Percentiles rank a stretch among this genome's conserved stretches.
Evolutionary conservation across 2,888 invertebrate genomes (phyloP).

Genomic region (Carcina quercana): DNA sequence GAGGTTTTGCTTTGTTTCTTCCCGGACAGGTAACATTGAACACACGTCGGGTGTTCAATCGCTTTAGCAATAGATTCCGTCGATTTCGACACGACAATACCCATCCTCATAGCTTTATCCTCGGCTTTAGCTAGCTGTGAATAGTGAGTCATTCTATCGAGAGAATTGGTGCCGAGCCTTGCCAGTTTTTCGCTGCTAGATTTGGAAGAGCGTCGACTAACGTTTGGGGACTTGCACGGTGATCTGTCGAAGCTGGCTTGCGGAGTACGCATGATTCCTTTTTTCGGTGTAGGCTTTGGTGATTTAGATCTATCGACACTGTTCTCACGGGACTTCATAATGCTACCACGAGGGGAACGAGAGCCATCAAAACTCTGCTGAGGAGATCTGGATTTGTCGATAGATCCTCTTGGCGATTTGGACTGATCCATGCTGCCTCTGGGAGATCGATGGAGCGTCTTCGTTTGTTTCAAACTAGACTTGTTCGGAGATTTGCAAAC

Average conservation of each 20-base stretch:
- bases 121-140: constrained; percentile 67
- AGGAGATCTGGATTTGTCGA: constrained; percentile 74
- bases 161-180: constrained; percentile 61
- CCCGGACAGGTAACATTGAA: constrained; percentile 81
- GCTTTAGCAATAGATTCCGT: constrained; percentile 71
- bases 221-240: constrained; percentile 60
- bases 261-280: constrained; percentile 68
- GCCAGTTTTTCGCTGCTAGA: constrained; percentile 60
- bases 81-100: constrained; percentile 72
- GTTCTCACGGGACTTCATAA: constrained; percentile 64
- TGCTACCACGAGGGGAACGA: constrained; percentile 62
- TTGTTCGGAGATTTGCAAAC: constrained; percentile 69
- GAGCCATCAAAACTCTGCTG: constrained; percentile 72
- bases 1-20: constrained; percentile 74
- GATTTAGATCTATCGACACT: constrained; percentile 60
- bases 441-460: constrained; percentile 62
- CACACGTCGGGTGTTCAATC: constrained; percentile 82
- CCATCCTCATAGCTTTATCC: constrained; percentile 68
- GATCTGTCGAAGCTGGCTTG: constrained; percentile 68
- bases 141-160: constrained; percentile 64
- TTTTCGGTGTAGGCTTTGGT: constrained; percentile 65
- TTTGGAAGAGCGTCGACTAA: constrained; percentile 59
- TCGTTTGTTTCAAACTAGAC: constrained; percentile 59
- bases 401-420: constrained; percentile 71
- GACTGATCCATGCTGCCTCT: constrained; percentile 69